Percentiles rank a stretch among this genome's conserved stretches.
These are phyloP conservation scores for Drosophila kepulauana DNA, from an alignment of 1,140 invertebrate genomes.

Conservation along the genomic window DNA sequence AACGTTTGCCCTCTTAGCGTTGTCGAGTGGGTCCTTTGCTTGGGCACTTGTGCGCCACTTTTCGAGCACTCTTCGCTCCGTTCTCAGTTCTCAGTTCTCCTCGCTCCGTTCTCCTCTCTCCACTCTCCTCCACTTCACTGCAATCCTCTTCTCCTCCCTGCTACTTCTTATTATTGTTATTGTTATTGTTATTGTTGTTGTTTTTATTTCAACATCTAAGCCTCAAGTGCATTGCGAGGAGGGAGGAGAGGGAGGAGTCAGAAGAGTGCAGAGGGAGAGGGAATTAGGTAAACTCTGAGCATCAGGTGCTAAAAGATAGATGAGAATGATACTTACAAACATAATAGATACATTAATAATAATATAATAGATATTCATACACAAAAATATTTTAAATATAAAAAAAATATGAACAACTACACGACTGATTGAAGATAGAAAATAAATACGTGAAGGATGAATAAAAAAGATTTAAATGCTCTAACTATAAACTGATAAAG, in stretches of 20 bases:
- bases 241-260: not conserved
- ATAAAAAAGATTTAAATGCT: too few species aligned
- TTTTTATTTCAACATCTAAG: constrained; percentile 17
- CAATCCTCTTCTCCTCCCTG: not conserved
- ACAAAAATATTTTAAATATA: not conserved
- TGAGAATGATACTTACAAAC: not conserved
- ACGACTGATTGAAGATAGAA: too few species aligned
- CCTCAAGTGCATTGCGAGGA: constrained; percentile 22
- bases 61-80: constrained; percentile 31
- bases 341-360: not conserved
- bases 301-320: not conserved
- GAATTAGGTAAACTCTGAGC: constrained; percentile 20
- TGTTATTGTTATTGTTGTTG: constrained; percentile 19
- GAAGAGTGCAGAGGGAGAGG: not conserved
- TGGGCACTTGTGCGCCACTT: constrained; percentile 61
- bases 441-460: too few species aligned
- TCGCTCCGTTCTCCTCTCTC: too few species aligned
- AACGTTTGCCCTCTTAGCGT: constrained; percentile 44
- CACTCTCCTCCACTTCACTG: not conserved
- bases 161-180: not conserved
- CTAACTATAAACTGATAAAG: too few species aligned
- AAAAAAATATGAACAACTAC: not conserved
- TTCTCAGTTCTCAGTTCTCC: too few species aligned
- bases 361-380: too few species aligned
- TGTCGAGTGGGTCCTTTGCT: constrained; percentile 65